These are phyloP conservation scores for Anoncus sp. DNA, from an alignment of 2,888 invertebrate species.

Conservation along the genomic window DNA sequence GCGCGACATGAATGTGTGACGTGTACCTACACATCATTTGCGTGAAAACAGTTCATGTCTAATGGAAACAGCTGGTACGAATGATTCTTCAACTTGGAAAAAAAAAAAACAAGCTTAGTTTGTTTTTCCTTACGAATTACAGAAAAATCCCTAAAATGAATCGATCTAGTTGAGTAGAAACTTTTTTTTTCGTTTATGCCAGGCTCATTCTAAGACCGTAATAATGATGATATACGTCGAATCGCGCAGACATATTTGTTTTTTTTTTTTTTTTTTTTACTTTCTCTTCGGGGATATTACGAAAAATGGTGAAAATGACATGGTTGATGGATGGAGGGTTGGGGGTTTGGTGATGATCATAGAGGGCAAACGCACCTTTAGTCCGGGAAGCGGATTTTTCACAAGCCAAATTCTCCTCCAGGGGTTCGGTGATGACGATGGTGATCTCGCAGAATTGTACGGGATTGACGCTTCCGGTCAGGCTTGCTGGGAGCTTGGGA, in stretches of 20 bases:
- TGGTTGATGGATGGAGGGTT: background rate
- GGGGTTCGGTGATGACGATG: constrained; percentile 69
- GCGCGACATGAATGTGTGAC: constrained; percentile 48
- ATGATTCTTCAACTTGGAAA: background rate
- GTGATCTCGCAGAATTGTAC: constrained; percentile 73
- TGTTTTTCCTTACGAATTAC: background rate
- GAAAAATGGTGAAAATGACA: constrained; percentile 14
- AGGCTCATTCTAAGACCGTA: background rate
- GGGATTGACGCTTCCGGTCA: constrained; percentile 65
- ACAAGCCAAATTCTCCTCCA: constrained; percentile 60
- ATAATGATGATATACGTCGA: background rate
- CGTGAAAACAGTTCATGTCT: constrained; percentile 15
- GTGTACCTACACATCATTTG: constrained; percentile 45
- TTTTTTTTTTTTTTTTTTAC: too few species aligned
- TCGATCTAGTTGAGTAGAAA: too few species aligned
- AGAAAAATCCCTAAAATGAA: background rate
- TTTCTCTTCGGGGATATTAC: constrained; percentile 7
- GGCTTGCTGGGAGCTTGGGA: constrained; percentile 45
- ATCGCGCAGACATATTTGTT: background rate
- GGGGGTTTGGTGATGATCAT: constrained; percentile 25
- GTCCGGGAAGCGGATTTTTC: constrained; percentile 56
- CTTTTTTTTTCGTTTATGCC: background rate
- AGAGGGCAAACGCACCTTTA: constrained; percentile 73
- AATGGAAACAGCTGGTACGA: constrained; percentile 22
- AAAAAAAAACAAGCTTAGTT: constrained; percentile 4